These are phyloP conservation scores for Acropora yongei DNA, from an alignment of 64 coral and sea anemone genomes.

Conservation along the genomic window DNA sequence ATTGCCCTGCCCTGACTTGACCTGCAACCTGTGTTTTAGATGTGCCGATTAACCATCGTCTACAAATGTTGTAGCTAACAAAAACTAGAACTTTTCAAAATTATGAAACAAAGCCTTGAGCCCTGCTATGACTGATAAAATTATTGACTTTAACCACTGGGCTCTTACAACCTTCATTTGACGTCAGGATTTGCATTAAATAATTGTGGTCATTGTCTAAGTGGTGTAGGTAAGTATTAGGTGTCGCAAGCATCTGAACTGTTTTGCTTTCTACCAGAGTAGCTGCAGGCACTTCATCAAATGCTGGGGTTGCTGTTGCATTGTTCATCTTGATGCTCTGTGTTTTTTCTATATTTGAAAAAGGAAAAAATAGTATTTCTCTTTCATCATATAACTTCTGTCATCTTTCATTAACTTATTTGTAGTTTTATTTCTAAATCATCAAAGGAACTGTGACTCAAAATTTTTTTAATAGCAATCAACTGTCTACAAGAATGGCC, in stretches of 20 bases:
- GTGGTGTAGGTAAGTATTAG: neutral
- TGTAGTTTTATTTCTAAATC: too few species aligned
- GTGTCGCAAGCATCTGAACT: neutral
- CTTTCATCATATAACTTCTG: neutral
- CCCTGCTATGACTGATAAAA: too few species aligned
- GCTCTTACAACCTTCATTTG: neutral
- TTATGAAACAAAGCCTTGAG: too few species aligned
- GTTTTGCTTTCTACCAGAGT: neutral
- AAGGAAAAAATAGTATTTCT: neutral
- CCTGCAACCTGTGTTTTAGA: too few species aligned
- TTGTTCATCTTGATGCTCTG: neutral
- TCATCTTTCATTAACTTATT: too few species aligned
- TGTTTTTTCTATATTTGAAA: neutral
- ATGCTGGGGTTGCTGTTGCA: neutral
- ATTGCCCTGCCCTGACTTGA: too few species aligned
- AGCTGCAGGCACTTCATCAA: neutral
- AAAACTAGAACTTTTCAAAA: too few species aligned
- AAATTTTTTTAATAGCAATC: too few species aligned
- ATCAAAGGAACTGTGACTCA: too few species aligned
- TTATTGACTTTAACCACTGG: neutral
- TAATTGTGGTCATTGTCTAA: neutral
- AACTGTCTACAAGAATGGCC: too few species aligned
- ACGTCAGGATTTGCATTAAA: neutral
- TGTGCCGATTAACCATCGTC: too few species aligned
- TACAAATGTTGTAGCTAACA: too few species aligned